phyloP scores from a whole-genome alignment of 1,140 invertebrate genomes.

The Scaptodrosophila lebanonensis region DNA sequence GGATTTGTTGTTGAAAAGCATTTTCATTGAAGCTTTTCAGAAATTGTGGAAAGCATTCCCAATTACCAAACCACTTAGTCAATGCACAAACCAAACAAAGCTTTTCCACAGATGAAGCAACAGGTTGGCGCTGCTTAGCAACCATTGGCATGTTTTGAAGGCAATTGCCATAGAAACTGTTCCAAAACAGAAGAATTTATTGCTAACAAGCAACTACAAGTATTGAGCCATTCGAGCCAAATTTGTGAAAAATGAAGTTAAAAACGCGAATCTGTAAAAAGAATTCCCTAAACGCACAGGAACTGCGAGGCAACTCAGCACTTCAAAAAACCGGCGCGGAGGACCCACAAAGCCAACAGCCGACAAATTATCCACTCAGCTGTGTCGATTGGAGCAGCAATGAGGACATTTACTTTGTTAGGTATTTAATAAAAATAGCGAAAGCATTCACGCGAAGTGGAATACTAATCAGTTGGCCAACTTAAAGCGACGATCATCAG shows the following conservation, averaged over 20 bases:
- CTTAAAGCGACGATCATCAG: slow-evolving; percentile 90
- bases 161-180: neutral
- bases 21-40: neutral
- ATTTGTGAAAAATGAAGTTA: slow-evolving; percentile 52
- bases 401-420: slow-evolving; percentile 94
- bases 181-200: slow-evolving; percentile 22
- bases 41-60: neutral
- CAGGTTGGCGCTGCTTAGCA: neutral
- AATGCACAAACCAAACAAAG: neutral
- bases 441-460: neutral
- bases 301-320: neutral
- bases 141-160: neutral
- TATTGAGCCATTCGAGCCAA: too few species aligned
- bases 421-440: slow-evolving; percentile 78
- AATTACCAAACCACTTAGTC: slow-evolving; percentile 6
- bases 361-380: slow-evolving; percentile 85
- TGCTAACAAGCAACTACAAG: neutral
- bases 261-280: slow-evolving; percentile 65
- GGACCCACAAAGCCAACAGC: slow-evolving; percentile 79
- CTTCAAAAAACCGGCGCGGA: slow-evolving; percentile 24
- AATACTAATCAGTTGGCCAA: neutral
- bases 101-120: slow-evolving; percentile 9
- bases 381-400: slow-evolving; percentile 94
- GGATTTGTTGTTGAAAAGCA: slow-evolving; percentile 5
- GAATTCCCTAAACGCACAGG: slow-evolving; percentile 26